Percentiles rank a stretch among this genome's conserved stretches.
These are phyloP conservation scores for Cichlasoma orientale DNA, from an alignment of 2,797 vertebrate genomes.

Conservation along the genomic window DNA sequence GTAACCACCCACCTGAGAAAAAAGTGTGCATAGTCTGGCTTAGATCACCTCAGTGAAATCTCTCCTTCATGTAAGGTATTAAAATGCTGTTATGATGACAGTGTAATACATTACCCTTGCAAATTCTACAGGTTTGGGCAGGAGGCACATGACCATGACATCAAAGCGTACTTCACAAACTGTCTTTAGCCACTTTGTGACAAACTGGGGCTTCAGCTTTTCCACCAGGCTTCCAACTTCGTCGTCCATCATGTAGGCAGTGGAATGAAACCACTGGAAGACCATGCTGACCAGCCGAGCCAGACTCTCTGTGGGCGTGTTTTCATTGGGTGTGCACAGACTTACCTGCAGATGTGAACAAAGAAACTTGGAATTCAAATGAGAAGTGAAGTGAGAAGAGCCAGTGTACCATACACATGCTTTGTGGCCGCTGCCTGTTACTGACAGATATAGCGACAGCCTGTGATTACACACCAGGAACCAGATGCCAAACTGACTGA, in stretches of 20 bases:
- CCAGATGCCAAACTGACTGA: conserved; percentile 99
- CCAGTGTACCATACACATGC: background rate
- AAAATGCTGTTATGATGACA: background rate
- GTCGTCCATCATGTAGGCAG: conserved; percentile 99
- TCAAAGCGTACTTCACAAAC: conserved; percentile 98
- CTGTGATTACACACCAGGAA: conserved; percentile 88
- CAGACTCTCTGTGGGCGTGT: conserved; percentile 96
- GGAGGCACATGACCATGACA: conserved; percentile 99
- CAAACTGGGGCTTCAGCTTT: conserved; percentile 98
- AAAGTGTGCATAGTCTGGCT: background rate
- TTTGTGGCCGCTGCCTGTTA: conserved; percentile 35
- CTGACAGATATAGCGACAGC: conserved; percentile 33
- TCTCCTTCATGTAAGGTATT: background rate
- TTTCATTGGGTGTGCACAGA: conserved; percentile 97
- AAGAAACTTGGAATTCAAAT: background rate
- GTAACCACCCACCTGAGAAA: conserved; percentile 93
- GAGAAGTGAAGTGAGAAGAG: conserved; percentile 15
- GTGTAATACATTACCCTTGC: conserved; percentile 86
- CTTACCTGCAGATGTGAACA: conserved; percentile 85
- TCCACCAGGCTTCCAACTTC: conserved; percentile 98
- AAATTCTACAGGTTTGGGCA: conserved; percentile 98
- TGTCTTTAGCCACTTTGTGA: conserved; percentile 98
- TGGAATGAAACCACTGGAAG: conserved; percentile 99
- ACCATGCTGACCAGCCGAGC: conserved; percentile 98
- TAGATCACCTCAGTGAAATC: background rate